phyloP scores from a whole-genome alignment of 2,113 vertebrate species.

The Nyctereutes procyonoides region DNA sequence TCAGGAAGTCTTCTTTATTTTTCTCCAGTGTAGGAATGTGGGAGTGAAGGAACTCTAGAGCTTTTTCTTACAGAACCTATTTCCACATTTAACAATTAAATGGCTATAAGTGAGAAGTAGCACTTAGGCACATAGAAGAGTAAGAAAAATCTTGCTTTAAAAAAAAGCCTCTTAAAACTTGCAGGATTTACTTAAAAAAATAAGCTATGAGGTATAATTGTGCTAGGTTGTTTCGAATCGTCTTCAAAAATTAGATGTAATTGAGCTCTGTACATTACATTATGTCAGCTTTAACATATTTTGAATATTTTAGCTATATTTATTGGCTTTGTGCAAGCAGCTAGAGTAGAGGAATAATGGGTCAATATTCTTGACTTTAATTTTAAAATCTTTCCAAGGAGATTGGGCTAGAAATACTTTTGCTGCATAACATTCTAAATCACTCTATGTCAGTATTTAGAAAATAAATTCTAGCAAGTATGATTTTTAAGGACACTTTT shows the following conservation, averaged over 20 bases:
- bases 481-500: constrained; percentile 74
- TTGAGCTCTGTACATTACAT: background rate
- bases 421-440: constrained; percentile 65
- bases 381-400: constrained; percentile 33
- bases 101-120: constrained; percentile 13
- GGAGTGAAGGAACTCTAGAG: background rate
- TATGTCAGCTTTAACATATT: background rate
- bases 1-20: background rate
- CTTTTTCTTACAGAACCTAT: background rate
- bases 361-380: constrained; percentile 58
- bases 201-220: background rate
- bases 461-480: constrained; percentile 46
- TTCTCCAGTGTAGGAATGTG: constrained; percentile 1
- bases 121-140: background rate
- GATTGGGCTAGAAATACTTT: constrained; percentile 65
- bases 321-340: constrained; percentile 53
- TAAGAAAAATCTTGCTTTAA: constrained; percentile 13
- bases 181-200: background rate
- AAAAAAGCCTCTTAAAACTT: background rate
- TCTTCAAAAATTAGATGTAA: constrained; percentile 27
- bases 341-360: constrained; percentile 54
- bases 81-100: background rate
- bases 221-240: constrained; percentile 6
- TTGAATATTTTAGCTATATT: constrained; percentile 24
- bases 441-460: constrained; percentile 69